Percentiles rank a stretch among this genome's conserved stretches.
Conservation (phyloP, 2,797 vertebrate species). For the Neosalanx taihuensis region DNA sequence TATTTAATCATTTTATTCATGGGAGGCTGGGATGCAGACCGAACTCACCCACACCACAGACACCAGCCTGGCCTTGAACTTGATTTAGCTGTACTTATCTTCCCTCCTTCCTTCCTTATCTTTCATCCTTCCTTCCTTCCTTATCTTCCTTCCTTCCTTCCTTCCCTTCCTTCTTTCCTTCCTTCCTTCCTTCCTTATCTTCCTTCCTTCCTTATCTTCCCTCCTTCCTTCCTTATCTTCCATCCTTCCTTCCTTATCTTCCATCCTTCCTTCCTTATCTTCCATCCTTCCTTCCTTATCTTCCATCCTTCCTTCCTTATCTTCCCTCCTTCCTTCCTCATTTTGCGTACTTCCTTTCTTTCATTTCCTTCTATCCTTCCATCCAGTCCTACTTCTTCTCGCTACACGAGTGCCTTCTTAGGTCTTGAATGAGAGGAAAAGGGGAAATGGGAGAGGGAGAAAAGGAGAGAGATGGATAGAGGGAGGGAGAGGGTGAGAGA, state of each 20-base stretch:
- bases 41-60: conserved; percentile 61
- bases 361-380: conserved; percentile 3
- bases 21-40: conserved; percentile 59
- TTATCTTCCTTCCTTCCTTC: too few relatives aligned
- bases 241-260: too few relatives aligned
- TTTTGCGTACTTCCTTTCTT: too few relatives aligned
- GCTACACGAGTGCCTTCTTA: conserved; percentile 61
- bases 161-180: too few relatives aligned
- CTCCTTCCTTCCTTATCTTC: too few relatives aligned
- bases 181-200: too few relatives aligned
- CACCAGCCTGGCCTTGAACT: conserved; percentile 42
- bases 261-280: too few relatives aligned
- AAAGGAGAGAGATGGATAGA: conserved; percentile 7
- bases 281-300: too few relatives aligned
- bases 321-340: too few relatives aligned
- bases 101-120: conserved; percentile 54
- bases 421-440: conserved; percentile 41
- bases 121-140: too few relatives aligned
- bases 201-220: too few relatives aligned
- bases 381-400: conserved; percentile 39
- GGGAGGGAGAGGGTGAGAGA: background rate
- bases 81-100: conserved; percentile 49
- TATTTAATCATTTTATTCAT: conserved; percentile 84
- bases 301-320: background rate
- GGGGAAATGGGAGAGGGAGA: conserved; percentile 19